Percentiles rank a stretch among this genome's conserved stretches.
phyloP scores from a whole-genome alignment of 2,888 invertebrate genomes.

The Odontocolon sp. region DNA sequence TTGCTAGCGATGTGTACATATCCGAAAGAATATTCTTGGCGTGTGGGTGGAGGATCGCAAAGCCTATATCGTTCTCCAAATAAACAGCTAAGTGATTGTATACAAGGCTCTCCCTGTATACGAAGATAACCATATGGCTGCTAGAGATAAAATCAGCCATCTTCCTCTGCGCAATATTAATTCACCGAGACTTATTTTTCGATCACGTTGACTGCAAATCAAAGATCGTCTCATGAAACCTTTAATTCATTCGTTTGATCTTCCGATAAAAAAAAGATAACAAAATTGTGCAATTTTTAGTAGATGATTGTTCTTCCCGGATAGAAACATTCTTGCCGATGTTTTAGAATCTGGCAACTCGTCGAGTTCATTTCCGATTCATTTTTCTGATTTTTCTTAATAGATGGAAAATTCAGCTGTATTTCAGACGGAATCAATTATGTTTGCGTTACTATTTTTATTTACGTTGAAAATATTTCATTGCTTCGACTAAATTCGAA shows the following conservation, averaged over 20 bases:
- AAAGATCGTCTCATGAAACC: no score
- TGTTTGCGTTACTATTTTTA: no score
- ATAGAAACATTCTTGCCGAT: no score
- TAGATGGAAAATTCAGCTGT: background rate
- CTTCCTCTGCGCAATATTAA: slow-evolving; percentile 37
- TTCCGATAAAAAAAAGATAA: background rate
- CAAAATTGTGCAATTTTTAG: no score
- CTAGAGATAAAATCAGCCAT: slow-evolving; percentile 68
- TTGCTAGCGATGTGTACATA: slow-evolving; percentile 73
- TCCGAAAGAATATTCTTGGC: slow-evolving; percentile 75
- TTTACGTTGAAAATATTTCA: background rate
- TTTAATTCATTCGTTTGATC: no score
- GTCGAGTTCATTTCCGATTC: background rate
- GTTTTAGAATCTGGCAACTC: background rate
- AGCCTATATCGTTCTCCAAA: slow-evolving; percentile 76
- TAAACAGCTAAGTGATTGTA: slow-evolving; percentile 78
- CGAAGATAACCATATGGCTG: slow-evolving; percentile 79
- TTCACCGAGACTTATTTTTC: slow-evolving; percentile 18
- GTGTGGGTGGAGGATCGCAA: slow-evolving; percentile 70
- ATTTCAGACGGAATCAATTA: no score
- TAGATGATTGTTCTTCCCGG: no score
- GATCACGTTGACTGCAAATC: background rate
- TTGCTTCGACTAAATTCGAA: background rate
- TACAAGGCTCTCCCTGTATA: slow-evolving; percentile 71
- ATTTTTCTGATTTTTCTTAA: background rate